Conservation (phyloP, 2,797 vertebrate genomes). For the Limosa lapponica region DNA sequence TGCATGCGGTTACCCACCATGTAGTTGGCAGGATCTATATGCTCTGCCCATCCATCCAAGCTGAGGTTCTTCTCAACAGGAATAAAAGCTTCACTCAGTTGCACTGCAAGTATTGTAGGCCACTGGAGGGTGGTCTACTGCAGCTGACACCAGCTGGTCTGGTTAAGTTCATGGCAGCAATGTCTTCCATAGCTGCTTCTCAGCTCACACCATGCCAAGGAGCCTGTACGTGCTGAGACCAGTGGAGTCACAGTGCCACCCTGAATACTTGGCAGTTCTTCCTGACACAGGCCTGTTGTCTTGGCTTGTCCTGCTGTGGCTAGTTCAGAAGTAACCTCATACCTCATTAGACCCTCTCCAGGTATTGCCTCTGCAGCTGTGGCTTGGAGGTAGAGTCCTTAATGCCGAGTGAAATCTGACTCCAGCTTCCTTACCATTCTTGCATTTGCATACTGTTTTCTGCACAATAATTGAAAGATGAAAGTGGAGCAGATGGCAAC, state of each 20-base stretch:
- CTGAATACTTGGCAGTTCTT: not conserved
- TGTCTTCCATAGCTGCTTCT: not conserved
- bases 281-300: not conserved
- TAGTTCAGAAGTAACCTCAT: not conserved
- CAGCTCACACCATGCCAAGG: fast-evolving
- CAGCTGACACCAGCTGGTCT: not conserved
- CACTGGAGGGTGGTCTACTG: not conserved
- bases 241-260: not conserved
- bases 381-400: not conserved
- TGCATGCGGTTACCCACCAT: not conserved
- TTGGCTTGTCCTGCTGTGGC: not conserved
- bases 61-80: not conserved
- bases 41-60: not conserved
- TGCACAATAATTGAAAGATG: not conserved
- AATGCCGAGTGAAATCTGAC: not conserved
- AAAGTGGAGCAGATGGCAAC: not conserved
- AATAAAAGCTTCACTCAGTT: not conserved
- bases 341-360: not conserved
- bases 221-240: not conserved
- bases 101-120: not conserved
- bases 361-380: not conserved
- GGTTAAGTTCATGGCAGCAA: not conserved
- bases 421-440: not conserved
- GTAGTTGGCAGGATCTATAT: not conserved
- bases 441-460: not conserved